A percentile compares a stretch with the other conserved stretches of the same genome.
phyloP scores from a whole-genome alignment of 2,797 vertebrate genomes.

The Novumbra hubbsi region DNA sequence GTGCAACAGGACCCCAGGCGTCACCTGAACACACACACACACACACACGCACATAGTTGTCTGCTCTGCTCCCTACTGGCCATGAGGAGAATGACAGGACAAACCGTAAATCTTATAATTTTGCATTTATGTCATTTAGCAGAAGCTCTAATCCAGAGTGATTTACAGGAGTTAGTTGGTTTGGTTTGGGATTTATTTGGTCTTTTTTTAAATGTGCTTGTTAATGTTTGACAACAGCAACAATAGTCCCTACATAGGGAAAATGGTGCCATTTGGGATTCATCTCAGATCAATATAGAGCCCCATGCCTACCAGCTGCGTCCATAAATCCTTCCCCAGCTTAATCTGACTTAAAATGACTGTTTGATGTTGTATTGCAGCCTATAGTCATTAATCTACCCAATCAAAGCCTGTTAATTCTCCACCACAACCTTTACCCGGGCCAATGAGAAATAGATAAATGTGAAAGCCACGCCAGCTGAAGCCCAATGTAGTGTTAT shows the following conservation, averaged over 20 bases:
- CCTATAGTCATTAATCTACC: background rate
- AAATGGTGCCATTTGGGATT: background rate
- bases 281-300: background rate
- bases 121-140: too few species aligned
- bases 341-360: slow-evolving; percentile 7
- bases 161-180: too few species aligned
- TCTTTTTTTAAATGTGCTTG: background rate
- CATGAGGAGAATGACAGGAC: background rate
- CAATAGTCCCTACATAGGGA: background rate
- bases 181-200: too few species aligned
- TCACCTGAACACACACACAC: background rate
- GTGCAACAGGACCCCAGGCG: background rate
- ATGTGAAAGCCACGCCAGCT: background rate
- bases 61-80: slow-evolving; percentile 1
- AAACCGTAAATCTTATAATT: too few species aligned
- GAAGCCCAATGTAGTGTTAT: slow-evolving; percentile 15
- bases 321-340: background rate
- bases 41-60: background rate
- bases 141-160: too few species aligned
- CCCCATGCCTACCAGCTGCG: background rate
- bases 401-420: slow-evolving; percentile 10
- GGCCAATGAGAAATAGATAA: background rate
- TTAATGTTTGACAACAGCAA: background rate
- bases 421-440: background rate
- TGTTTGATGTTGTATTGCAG: background rate